Conservation (phyloP, 2,797 vertebrate genomes). For the Chelonia mydas region DNA sequence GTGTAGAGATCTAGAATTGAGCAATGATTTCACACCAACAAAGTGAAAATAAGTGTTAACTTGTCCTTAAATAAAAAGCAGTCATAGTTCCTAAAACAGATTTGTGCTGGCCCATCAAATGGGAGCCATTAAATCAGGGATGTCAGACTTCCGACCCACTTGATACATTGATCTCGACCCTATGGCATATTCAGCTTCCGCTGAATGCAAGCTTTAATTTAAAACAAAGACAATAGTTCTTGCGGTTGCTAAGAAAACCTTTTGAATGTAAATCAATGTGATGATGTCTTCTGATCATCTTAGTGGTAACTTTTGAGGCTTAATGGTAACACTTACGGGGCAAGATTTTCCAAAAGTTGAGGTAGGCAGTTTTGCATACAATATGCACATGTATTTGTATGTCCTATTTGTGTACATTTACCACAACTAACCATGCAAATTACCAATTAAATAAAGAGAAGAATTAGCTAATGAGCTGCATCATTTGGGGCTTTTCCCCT, state of each 20-base stretch:
- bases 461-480: neutral
- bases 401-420: neutral
- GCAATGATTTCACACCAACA: neutral
- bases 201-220: neutral
- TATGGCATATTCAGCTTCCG: neutral
- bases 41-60: neutral
- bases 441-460: neutral
- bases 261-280: neutral
- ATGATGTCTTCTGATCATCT: neutral
- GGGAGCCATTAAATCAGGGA: neutral
- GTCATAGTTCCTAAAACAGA: neutral
- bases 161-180: neutral
- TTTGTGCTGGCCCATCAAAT: neutral
- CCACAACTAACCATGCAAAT: neutral
- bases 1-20: neutral
- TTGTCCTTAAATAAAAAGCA: neutral
- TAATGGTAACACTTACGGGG: neutral
- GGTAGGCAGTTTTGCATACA: neutral
- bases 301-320: neutral
- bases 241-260: neutral
- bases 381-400: neutral
- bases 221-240: neutral
- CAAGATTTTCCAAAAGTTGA: accelerated
- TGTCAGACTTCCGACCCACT: neutral
- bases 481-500: neutral